A percentile compares a stretch with the other conserved stretches of the same genome.
Conservation (phyloP, 2,888 invertebrate genomes). For the Catocala nupta region DNA sequence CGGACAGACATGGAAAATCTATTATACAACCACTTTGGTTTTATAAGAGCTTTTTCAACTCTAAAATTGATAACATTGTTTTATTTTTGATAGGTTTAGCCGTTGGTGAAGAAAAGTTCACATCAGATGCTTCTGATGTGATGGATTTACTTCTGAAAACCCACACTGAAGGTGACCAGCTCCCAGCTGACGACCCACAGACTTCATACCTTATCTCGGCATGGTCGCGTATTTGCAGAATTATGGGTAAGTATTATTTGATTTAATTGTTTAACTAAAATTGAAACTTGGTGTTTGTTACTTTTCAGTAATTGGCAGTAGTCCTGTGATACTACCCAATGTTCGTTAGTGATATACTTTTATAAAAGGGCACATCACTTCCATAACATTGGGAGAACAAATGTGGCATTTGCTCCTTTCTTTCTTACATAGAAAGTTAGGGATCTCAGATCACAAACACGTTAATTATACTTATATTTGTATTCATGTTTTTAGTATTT, state of each 20-base stretch:
- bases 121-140: constrained; percentile 96
- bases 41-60: too few relatives aligned
- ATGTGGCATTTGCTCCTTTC: constrained; percentile 79
- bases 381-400: constrained; percentile 84
- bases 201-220: constrained; percentile 99
- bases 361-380: constrained; percentile 70
- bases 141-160: constrained; percentile 98
- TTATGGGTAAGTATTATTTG: constrained; percentile 85
- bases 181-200: constrained; percentile 98
- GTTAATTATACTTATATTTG: too few relatives aligned
- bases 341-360: constrained; percentile 82
- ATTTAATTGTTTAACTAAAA: too few relatives aligned
- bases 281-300: too few relatives aligned
- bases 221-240: constrained; percentile 99
- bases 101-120: constrained; percentile 94
- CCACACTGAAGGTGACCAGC: constrained; percentile 93
- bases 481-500: too few relatives aligned
- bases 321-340: constrained; percentile 62
- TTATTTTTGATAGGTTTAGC: constrained; percentile 84
- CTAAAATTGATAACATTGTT: too few relatives aligned
- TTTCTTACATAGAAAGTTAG: constrained; percentile 70
- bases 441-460: constrained; percentile 83
- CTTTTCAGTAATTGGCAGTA: background rate
- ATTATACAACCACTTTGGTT: too few relatives aligned
- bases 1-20: too few relatives aligned